phyloP scores from a whole-genome alignment of 2,888 invertebrate genomes.

The Chymomyza caudatula region DNA sequence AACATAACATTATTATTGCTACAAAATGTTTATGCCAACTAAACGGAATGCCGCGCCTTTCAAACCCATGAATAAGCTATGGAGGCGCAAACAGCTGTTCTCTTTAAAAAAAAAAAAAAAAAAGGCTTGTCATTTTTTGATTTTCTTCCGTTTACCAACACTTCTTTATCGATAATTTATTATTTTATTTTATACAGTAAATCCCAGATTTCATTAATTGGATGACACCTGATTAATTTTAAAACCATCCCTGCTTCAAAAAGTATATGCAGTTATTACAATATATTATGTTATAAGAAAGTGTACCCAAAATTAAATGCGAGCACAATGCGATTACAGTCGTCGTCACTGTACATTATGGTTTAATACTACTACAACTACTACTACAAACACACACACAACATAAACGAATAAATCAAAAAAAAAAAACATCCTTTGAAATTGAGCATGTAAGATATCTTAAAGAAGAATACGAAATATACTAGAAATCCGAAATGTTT shows the following conservation, averaged over 20 bases:
- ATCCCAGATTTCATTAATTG: constrained; percentile 70
- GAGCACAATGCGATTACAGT: constrained; percentile 55
- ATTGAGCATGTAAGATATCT: constrained; percentile 71
- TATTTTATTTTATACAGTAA: constrained; percentile 67
- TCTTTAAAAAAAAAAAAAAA: neutral
- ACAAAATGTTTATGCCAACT: constrained; percentile 39
- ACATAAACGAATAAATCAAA: constrained; percentile 27
- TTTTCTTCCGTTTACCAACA: neutral
- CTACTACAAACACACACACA: constrained; percentile 41
- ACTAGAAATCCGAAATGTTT: constrained; percentile 44
- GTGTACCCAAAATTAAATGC: constrained; percentile 52
- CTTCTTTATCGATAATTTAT: constrained; percentile 33
- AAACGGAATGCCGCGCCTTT: constrained; percentile 25
- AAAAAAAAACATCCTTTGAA: constrained; percentile 54
- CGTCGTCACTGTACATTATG: constrained; percentile 64
- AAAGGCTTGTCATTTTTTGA: neutral
- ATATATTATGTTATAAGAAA: constrained; percentile 39
- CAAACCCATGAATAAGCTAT: neutral
- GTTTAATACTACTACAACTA: constrained; percentile 54
- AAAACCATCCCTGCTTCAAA: constrained; percentile 71
- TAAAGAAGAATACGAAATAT: constrained; percentile 66
- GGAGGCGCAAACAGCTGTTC: neutral
- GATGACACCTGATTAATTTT: constrained; percentile 65
- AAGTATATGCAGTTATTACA: constrained; percentile 66
- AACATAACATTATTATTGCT: neutral